phyloP scores from a whole-genome alignment of 2,888 invertebrate species.

The Ganaspis brasiliensis region DNA sequence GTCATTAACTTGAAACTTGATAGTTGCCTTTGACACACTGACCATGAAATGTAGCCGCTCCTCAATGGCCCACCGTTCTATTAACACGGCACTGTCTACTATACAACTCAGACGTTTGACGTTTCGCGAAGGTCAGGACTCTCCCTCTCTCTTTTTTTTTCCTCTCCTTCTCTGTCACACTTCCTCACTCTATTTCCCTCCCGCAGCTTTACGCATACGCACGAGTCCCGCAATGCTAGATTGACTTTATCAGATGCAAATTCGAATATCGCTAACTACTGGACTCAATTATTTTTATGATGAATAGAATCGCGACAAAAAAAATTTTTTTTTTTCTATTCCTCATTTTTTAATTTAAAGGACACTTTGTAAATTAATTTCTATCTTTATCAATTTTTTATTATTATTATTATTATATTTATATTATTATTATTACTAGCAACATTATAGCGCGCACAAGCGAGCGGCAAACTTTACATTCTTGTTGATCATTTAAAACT shows the following conservation, averaged over 20 bases:
- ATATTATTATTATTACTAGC: no score
- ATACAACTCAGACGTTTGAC: constrained; percentile 75
- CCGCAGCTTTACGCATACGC: constrained; percentile 44
- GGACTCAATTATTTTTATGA: background rate
- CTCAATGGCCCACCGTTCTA: constrained; percentile 12
- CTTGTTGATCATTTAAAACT: no score
- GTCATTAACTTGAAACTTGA: background rate
- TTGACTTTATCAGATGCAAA: constrained; percentile 28
- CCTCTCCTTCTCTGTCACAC: constrained; percentile 43
- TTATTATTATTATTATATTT: no score
- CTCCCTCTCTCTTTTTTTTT: constrained; percentile 52
- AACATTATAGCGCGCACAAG: no score
- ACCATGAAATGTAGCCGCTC: background rate
- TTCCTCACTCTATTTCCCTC: constrained; percentile 47
- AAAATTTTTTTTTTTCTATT: background rate
- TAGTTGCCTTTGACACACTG: background rate
- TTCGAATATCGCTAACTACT: background rate
- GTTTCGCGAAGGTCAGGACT: constrained; percentile 78
- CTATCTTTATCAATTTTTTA: no score
- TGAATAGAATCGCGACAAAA: background rate
- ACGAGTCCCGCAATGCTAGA: constrained; percentile 5
- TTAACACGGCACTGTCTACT: constrained; percentile 71
- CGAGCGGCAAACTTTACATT: no score
- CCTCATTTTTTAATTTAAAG: no score
- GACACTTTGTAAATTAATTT: no score